Evolutionary conservation across 2,797 vertebrate species (phyloP).

Genomic region (Gouania willdenowi): DNA sequence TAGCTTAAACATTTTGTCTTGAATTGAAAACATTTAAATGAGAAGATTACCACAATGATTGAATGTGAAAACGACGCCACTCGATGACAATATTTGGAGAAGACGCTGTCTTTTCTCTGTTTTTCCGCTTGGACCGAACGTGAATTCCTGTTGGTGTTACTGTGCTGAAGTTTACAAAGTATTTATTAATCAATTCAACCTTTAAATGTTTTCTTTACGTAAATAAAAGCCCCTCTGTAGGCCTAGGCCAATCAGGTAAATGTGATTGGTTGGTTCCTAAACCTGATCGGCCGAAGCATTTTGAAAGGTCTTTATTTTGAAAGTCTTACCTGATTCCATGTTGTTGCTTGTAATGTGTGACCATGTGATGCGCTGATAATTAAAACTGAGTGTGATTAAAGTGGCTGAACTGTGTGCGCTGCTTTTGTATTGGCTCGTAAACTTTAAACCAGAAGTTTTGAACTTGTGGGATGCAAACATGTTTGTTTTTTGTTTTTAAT

Average conservation of each 20-base stretch:
- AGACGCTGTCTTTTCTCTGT: constrained; percentile 5
- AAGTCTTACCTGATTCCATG: no score
- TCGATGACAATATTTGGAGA: no score
- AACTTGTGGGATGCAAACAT: no score
- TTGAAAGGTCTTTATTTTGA: neutral
- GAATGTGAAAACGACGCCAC: no score
- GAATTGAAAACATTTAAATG: no score
- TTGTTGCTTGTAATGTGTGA: constrained; percentile 18
- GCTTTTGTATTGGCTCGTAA: constrained; percentile 9
- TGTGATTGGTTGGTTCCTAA: neutral
- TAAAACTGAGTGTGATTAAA: constrained; percentile 25
- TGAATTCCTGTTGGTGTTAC: constrained; percentile 4
- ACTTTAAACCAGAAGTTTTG: neutral
- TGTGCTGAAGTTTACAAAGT: constrained; percentile 34
- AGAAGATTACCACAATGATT: no score
- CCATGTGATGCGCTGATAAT: constrained; percentile 18
- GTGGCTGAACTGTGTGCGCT: constrained; percentile 11
- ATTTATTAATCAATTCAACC: constrained; percentile 27
- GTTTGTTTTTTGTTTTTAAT: no score
- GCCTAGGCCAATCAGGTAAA: no score
- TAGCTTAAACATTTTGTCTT: no score
- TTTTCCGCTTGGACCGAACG: constrained; percentile 1
- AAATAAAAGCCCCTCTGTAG: constrained; percentile 25
- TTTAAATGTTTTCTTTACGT: neutral
- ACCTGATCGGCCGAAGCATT: constrained; percentile 12